phyloP scores from a whole-genome alignment of 1,140 invertebrate species.

The Drosophila bifasciata region DNA sequence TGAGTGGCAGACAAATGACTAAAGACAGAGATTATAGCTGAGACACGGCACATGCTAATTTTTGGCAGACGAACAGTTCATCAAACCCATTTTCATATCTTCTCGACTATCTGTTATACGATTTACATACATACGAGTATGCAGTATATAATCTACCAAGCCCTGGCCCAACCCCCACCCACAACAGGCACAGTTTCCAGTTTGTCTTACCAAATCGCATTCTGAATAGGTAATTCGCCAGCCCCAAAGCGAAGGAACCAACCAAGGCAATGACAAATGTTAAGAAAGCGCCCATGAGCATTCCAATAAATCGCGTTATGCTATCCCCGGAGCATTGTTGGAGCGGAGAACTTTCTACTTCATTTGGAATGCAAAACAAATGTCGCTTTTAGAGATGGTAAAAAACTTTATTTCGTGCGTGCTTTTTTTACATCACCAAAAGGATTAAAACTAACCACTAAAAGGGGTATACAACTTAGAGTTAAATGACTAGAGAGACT shows the following conservation, averaged over 20 bases:
- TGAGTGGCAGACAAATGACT: not conserved
- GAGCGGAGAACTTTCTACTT: conserved; percentile 70
- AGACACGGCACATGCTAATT: not conserved
- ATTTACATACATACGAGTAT: too few relatives aligned
- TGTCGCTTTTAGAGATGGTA: not conserved
- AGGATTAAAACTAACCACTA: too few relatives aligned
- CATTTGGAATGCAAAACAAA: conserved; percentile 66
- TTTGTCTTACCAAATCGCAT: conserved; percentile 28
- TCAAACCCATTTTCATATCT: conserved; percentile 1
- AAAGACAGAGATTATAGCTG: not conserved
- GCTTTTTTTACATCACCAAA: too few relatives aligned
- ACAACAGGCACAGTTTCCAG: conserved; percentile 22
- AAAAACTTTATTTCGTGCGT: too few relatives aligned
- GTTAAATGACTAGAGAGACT: too few relatives aligned
- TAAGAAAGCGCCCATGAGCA: conserved; percentile 51
- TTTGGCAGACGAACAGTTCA: not conserved
- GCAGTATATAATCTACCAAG: conserved; percentile 4
- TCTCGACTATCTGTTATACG: not conserved
- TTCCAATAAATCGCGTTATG: conserved; percentile 51
- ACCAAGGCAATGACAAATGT: conserved; percentile 16
- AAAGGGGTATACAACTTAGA: too few relatives aligned
- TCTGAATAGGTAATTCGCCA: conserved; percentile 52
- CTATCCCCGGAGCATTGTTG: not conserved
- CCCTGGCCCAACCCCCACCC: conserved; percentile 3
- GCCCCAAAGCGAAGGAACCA: not conserved